Conservation (phyloP, 1,140 invertebrate genomes). For the Drosophila rufa region DNA sequence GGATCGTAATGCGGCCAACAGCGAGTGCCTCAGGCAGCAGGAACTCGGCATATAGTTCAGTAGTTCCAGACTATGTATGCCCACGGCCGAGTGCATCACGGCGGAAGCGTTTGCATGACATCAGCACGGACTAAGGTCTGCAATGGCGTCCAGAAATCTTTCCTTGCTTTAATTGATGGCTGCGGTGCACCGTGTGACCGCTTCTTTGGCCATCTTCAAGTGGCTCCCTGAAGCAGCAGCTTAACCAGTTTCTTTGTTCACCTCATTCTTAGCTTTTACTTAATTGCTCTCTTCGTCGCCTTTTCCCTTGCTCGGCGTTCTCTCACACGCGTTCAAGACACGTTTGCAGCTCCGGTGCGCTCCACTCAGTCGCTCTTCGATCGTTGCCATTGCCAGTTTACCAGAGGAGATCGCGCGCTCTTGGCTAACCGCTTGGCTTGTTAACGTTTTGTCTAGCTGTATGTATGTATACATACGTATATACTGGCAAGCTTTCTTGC, state of each 20-base stretch:
- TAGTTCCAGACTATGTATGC: too few species aligned
- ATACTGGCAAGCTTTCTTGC: slow-evolving; percentile 14
- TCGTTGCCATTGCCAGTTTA: slow-evolving; percentile 61
- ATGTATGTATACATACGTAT: not conserved
- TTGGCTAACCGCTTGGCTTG: slow-evolving; percentile 10
- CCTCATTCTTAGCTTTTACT: slow-evolving; percentile 65
- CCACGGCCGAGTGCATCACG: not conserved
- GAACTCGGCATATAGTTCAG: too few species aligned
- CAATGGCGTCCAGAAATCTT: not conserved
- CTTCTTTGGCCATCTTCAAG: not conserved
- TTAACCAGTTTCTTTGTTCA: slow-evolving; percentile 66
- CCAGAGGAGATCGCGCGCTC: slow-evolving; percentile 53
- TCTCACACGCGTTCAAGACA: slow-evolving; percentile 61
- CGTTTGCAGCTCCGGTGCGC: slow-evolving; percentile 68
- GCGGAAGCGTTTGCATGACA: not conserved
- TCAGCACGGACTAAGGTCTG: not conserved
- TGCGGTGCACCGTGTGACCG: not conserved
- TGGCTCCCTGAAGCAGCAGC: slow-evolving; percentile 9
- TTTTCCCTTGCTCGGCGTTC: slow-evolving; percentile 22
- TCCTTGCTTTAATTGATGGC: not conserved
- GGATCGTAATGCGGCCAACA: too few species aligned
- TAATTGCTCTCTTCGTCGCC: slow-evolving; percentile 11
- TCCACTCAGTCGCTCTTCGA: slow-evolving; percentile 69
- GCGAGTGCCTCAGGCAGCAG: too few species aligned
- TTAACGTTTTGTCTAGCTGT: slow-evolving; percentile 22